phyloP scores from a whole-genome alignment of 2,888 invertebrate genomes.

The Drosophila algonquin region DNA sequence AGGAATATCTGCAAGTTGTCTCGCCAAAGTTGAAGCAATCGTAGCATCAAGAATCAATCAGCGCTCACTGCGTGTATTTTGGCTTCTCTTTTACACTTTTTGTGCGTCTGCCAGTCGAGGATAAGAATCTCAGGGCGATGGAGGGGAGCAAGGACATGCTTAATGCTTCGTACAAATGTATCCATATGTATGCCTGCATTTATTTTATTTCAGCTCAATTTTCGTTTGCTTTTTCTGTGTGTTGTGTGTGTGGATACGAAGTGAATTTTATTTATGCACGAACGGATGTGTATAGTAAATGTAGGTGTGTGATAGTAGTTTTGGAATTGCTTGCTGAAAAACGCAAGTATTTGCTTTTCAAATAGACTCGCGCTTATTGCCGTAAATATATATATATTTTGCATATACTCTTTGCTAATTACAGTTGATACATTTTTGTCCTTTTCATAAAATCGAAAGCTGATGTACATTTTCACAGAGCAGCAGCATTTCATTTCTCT shows the following conservation, averaged over 20 bases:
- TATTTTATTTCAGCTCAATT: constrained; percentile 58
- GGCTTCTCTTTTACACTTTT: no score
- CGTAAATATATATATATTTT: constrained; percentile 29
- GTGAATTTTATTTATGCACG: constrained; percentile 44
- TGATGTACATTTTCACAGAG: constrained; percentile 7
- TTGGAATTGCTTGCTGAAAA: constrained; percentile 35
- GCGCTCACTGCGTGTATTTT: no score
- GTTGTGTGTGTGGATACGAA: constrained; percentile 30
- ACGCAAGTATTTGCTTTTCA: constrained; percentile 19
- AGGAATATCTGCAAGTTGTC: no score
- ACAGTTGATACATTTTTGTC: constrained; percentile 40
- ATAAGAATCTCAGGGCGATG: no score
- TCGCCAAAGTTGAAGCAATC: background rate
- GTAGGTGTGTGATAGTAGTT: constrained; percentile 28
- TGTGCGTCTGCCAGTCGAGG: no score
- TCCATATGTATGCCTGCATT: constrained; percentile 29
- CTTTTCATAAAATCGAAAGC: constrained; percentile 8
- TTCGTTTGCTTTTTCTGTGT: constrained; percentile 33
- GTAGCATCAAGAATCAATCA: background rate
- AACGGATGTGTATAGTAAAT: constrained; percentile 15
- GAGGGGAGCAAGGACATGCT: background rate
- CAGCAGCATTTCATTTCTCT: background rate
- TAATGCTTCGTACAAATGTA: constrained; percentile 68
- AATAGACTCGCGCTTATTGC: constrained; percentile 44
- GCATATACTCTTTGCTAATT: constrained; percentile 53